Percentiles rank a stretch among this genome's conserved stretches.
These are phyloP conservation scores for Proctacanthus coquilletti DNA, from an alignment of 1,140 invertebrate genomes.

Conservation along the genomic window DNA sequence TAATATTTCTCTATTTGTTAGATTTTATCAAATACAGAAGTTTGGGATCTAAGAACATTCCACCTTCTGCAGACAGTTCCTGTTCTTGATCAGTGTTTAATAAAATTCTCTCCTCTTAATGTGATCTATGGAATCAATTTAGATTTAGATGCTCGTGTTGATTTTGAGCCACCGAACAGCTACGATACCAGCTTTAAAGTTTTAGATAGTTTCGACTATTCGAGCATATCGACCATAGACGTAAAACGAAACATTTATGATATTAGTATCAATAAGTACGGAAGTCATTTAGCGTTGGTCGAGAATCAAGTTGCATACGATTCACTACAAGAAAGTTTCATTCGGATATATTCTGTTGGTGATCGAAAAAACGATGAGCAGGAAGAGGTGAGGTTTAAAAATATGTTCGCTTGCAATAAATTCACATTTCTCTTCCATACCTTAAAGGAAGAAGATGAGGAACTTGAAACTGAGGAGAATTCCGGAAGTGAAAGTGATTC, in stretches of 20 bases:
- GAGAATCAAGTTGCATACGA: slow-evolving; percentile 65
- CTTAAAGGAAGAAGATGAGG: slow-evolving; percentile 30
- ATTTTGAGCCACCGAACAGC: slow-evolving; percentile 14
- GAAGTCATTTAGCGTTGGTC: slow-evolving; percentile 66
- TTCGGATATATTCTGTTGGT: slow-evolving; percentile 60
- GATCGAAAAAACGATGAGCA: slow-evolving; percentile 27
- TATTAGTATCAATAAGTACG: slow-evolving; percentile 54
- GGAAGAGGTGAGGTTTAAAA: slow-evolving; percentile 20
- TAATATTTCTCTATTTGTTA: slow-evolving; percentile 13
- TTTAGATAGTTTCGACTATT: slow-evolving; percentile 86
- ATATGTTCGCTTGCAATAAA: slow-evolving; percentile 9
- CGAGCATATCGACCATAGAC: slow-evolving; percentile 84
- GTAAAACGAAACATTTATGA: slow-evolving; percentile 69
- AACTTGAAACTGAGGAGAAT: slow-evolving; percentile 25
- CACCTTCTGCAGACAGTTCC: slow-evolving; percentile 87
- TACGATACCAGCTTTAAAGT: slow-evolving; percentile 75
- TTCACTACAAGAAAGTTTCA: slow-evolving; percentile 64
- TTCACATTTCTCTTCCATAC: slow-evolving; percentile 24
- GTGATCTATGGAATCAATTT: slow-evolving; percentile 40
- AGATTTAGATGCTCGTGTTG: slow-evolving; percentile 29
- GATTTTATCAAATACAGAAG: slow-evolving; percentile 71
- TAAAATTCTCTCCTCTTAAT: slow-evolving; percentile 50
- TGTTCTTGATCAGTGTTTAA: slow-evolving; percentile 73
- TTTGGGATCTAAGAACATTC: slow-evolving; percentile 93
- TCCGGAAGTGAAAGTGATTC: slow-evolving; percentile 15